A percentile compares a stretch with the other conserved stretches of the same genome.
Conservation (phyloP, 1,140 invertebrate species). For the Drosophila bocqueti region DNA sequence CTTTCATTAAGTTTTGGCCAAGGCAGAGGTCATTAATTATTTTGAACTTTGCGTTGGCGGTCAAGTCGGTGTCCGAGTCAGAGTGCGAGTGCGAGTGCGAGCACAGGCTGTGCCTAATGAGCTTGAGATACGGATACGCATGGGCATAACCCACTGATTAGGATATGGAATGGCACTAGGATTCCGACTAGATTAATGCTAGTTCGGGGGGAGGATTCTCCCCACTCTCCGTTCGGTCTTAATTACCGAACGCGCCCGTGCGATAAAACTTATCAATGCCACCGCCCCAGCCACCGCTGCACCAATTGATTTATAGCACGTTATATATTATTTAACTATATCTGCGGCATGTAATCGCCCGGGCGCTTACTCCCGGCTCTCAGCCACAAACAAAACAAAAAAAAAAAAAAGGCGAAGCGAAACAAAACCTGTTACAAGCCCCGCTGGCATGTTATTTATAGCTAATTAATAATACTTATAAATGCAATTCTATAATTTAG, state of each 20-base stretch:
- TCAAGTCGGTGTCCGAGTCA: conserved; percentile 48
- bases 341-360: conserved; percentile 57
- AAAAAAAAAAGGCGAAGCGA: conserved; percentile 1
- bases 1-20: conserved; percentile 79
- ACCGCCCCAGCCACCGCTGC: conserved; percentile 21
- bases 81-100: conserved; percentile 1
- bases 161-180: conserved; percentile 32
- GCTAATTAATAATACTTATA: conserved; percentile 84
- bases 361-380: conserved; percentile 57
- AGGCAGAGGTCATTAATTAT: conserved; percentile 79
- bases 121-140: conserved; percentile 71
- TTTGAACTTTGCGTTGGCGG: conserved; percentile 77
- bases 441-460: conserved; percentile 72
- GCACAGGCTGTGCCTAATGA: conserved; percentile 80
- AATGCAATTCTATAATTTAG: conserved; percentile 81
- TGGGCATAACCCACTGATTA: conserved; percentile 49
- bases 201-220: conserved; percentile 41
- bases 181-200: conserved; percentile 69
- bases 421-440: conserved; percentile 64
- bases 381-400: conserved; percentile 20
- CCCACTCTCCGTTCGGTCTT: conserved; percentile 37
- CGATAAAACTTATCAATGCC: conserved; percentile 79
- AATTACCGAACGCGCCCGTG: conserved; percentile 79
- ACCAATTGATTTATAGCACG: conserved; percentile 75
- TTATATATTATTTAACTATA: conserved; percentile 79